Base-by-base conservation (phyloP, 2,888 invertebrate species). In the Stratiomys singularior region DNA sequence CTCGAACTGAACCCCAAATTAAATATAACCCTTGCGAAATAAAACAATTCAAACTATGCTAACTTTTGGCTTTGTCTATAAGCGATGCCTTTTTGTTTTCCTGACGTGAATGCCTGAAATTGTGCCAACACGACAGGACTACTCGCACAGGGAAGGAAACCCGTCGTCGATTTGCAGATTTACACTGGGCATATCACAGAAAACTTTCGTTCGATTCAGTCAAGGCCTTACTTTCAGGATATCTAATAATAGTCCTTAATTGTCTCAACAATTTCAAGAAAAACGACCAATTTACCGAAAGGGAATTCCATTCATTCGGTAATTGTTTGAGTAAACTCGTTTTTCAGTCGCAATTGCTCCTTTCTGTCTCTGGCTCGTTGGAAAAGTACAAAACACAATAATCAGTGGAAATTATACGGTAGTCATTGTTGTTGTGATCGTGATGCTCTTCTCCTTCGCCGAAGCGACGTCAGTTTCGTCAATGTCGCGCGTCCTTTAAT, bases 241-340 rank as follows among this genome's bases (percentile, higher is more conserved):
- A 67, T 37, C 67, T 44, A 37, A 67, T 67, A 67, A 67, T 18
- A 67, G 67, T n/a, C 44, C 28, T 63, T 63, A 27, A 63, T 63
- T 27, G 63, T 27, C 63, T 63, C 28, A 63, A 63, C 28, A 28
- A 60, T 60, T 60, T 25, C 58, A 25, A 18, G 25, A 60, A 25
- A 60, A 60, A 63, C 63, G 63, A 63, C 27, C 63, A 63, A 63
- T 28, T 63, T 63, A 9, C 23, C 63, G 63, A 28, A 63, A 15
- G 28, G 63, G 27, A 25, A 15, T 27, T 25, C 58, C 25, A 63
- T 63, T 63, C 63, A 25, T 28, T 63, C 28, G 15, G 63, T 25
- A 60, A 25, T 60, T 60, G 23, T 60, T 60, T 60, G 25, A 25
- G 25, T 21, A 60, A 60, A 23, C 52, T 52, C 52, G 7, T 52